Evolutionary conservation across 1,140 invertebrate species (phyloP), one percentile per base, ranked within the genome.

Genomic region (Drosophila sturtevanti): DNA sequence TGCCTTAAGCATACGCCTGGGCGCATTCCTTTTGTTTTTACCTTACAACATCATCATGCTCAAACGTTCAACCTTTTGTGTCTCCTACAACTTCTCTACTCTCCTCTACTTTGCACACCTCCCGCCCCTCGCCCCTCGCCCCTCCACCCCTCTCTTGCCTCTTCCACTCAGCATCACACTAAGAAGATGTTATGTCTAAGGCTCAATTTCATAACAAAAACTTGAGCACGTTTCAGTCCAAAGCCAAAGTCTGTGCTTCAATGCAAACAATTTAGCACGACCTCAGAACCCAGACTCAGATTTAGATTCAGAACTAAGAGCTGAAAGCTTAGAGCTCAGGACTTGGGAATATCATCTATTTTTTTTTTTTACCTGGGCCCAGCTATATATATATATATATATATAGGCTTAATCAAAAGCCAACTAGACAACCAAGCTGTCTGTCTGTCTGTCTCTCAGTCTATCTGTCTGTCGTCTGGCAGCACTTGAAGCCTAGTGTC

Each of bases 151-250:
- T 31, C 6, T 6, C 27, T 6, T n/a, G n/a, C n/a, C 27, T 31
- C 27, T 31, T 31, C 27, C 27, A 31, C 27, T 31, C 27, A 31
- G 27, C 27, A 31, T 31, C 27, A 48, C 18, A 48, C 41, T 48
- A 48, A 18, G 16, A 48, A 21, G 16, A 18, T 48, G 41, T 48
- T 16, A 48, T 75, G 82, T 79, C 81, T 86, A 48, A 87, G 81
- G 81, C 81, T 86, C 81, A 71, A 86, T 86, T 87, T 87, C 81
- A 86, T 81, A 81, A 86, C 81, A 86, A 86, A 86, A 86, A 86
- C 81, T 86, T 86, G 82, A 86, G 81, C 81, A 86, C 81, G 81
- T 85, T 86, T 67, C 61, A 48, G 18, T 48, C 41, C 41, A 16
- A 11, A 48, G 41, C 18, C 41, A 48, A 48, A 48, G 41, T 48